Evolutionary conservation across 2,888 invertebrate genomes (phyloP).

Genomic region (Halictus quadricinctus): DNA sequence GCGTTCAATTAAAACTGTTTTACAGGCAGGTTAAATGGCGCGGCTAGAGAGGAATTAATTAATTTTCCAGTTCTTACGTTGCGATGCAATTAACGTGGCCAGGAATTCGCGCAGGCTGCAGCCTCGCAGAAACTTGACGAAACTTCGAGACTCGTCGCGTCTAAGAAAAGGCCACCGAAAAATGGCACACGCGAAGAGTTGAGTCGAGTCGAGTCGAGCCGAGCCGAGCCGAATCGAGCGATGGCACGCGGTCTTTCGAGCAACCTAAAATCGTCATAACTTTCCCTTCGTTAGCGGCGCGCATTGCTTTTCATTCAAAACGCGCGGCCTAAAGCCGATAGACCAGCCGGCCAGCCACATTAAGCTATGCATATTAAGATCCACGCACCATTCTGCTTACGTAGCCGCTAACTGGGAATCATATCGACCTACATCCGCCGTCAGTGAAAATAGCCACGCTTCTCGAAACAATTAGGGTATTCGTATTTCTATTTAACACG

Average conservation of each 20-base stretch:
- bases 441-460: slow-evolving; percentile 30
- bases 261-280: slow-evolving; percentile 60
- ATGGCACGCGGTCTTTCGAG: not conserved
- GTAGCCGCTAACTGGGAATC: slow-evolving; percentile 50
- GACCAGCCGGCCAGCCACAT: slow-evolving; percentile 34
- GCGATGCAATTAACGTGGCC: not conserved
- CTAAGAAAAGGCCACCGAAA: slow-evolving; percentile 40
- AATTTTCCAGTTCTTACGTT: not conserved
- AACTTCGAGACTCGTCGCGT: slow-evolving; percentile 11
- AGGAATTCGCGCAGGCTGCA: not conserved
- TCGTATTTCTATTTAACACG: not conserved
- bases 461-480: slow-evolving; percentile 22
- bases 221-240: not conserved
- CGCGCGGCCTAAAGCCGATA: slow-evolving; percentile 52
- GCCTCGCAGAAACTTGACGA: not conserved
- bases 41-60: not conserved
- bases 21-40: not conserved
- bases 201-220: slow-evolving; percentile 15
- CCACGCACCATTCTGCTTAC: slow-evolving; percentile 42
- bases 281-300: slow-evolving; percentile 60
- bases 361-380: slow-evolving; percentile 67
- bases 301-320: slow-evolving; percentile 62
- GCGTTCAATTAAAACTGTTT: not conserved
- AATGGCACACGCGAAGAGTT: slow-evolving; percentile 20
- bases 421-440: slow-evolving; percentile 59